Conservation (phyloP, 1,140 invertebrate species). For the Cydia pomonella region DNA sequence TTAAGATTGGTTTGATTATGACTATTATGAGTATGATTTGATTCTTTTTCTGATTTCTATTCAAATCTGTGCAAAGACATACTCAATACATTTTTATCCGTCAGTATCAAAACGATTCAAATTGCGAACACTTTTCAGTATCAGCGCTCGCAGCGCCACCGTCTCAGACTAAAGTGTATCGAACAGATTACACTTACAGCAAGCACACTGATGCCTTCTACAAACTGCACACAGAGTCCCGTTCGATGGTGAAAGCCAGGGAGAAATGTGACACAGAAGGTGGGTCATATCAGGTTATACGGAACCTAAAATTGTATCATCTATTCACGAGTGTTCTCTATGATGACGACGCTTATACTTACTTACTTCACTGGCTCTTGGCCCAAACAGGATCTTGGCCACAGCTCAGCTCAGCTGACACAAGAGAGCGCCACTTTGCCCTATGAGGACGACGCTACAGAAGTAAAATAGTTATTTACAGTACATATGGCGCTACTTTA, state of each 20-base stretch:
- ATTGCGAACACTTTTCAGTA: not conserved
- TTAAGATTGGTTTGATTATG: too few species aligned
- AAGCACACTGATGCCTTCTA: slow-evolving; percentile 31
- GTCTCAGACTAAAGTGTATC: not conserved
- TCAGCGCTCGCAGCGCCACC: not conserved
- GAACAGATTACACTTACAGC: slow-evolving; percentile 31
- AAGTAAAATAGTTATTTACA: too few species aligned
- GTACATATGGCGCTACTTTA: too few species aligned
- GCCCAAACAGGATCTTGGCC: too few species aligned
- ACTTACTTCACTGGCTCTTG: too few species aligned
- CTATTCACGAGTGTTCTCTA: not conserved
- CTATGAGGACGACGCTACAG: too few species aligned
- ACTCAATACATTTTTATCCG: not conserved
- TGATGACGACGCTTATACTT: too few species aligned
- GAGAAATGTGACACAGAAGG: not conserved
- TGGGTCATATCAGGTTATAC: not conserved
- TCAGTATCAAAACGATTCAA: not conserved
- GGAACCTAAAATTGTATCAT: not conserved
- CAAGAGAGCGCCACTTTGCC: too few species aligned
- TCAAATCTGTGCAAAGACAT: too few species aligned
- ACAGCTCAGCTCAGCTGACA: too few species aligned
- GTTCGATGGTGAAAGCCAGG: not conserved
- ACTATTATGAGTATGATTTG: too few species aligned
- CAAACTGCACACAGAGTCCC: slow-evolving; percentile 26
- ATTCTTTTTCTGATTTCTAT: too few species aligned